These are phyloP conservation scores for Todiramphus saurophagus DNA, from an alignment of 2,113 vertebrate species.

Conservation along the genomic window DNA sequence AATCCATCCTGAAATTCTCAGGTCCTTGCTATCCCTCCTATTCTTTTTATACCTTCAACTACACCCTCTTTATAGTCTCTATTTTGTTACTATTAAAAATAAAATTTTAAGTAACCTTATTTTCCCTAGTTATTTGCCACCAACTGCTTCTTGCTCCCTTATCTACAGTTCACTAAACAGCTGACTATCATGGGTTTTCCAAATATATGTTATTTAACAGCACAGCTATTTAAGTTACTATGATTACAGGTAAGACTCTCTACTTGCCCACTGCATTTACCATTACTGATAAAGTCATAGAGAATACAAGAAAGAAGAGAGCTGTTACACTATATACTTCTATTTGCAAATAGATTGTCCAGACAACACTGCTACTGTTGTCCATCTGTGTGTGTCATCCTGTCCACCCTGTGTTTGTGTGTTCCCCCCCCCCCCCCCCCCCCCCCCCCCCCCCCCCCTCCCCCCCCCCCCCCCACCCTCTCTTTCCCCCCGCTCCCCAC, in stretches of 20 bases:
- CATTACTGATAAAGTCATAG: background rate
- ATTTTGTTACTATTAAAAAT: background rate
- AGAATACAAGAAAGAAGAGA: background rate
- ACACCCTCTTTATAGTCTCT: background rate
- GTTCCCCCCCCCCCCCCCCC: too few relatives aligned
- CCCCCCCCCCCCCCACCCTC: too few relatives aligned
- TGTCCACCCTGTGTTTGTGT: background rate
- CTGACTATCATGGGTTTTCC: background rate
- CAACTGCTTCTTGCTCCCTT: background rate
- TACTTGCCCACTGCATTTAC: background rate
- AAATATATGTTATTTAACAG: background rate
- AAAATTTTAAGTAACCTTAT: background rate
- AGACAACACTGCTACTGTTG: background rate
- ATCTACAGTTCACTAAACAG: background rate
- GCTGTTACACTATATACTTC: background rate
- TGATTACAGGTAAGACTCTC: background rate
- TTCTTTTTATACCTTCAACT: background rate
- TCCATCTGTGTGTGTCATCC: background rate
- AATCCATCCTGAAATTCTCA: background rate
- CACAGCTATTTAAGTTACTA: background rate
- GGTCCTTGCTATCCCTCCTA: background rate
- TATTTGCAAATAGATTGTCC: background rate
- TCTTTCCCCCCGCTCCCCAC: too few relatives aligned
- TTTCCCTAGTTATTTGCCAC: background rate
- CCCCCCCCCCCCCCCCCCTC: fast-evolving